A percentile compares a stretch with the other conserved stretches of the same genome.
phyloP scores from a whole-genome alignment of 2,888 invertebrate species.

The Coremacera marginata region DNA sequence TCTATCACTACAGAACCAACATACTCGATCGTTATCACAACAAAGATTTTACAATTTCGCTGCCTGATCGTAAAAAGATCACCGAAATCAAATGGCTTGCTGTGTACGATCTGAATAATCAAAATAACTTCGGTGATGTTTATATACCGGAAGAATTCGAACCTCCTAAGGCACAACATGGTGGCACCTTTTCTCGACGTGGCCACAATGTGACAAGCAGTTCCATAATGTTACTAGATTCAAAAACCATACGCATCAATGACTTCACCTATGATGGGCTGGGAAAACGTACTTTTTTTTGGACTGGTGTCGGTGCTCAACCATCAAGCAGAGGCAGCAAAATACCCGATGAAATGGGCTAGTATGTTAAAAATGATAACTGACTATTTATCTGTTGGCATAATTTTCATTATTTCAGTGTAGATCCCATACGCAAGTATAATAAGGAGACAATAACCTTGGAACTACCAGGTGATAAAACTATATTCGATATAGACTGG shows the following conservation, averaged over 20 bases:
- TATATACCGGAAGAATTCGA: constrained; percentile 92
- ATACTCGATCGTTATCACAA: constrained; percentile 88
- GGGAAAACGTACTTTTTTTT: constrained; percentile 84
- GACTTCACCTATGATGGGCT: constrained; percentile 83
- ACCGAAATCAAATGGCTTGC: constrained; percentile 91
- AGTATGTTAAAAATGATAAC: constrained; percentile 75
- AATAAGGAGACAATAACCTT: constrained; percentile 79
- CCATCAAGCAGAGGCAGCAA: constrained; percentile 84
- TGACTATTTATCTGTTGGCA: background rate
- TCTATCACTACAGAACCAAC: constrained; percentile 76
- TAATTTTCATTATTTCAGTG: constrained; percentile 70
- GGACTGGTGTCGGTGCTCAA: constrained; percentile 90
- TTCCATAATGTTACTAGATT: constrained; percentile 81
- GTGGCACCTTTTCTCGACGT: constrained; percentile 72
- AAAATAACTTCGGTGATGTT: constrained; percentile 91
- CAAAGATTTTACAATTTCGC: constrained; percentile 82
- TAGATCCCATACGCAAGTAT: constrained; percentile 83
- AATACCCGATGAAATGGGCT: constrained; percentile 92
- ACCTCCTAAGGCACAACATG: constrained; percentile 79
- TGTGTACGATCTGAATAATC: constrained; percentile 86
- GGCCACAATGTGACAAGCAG: constrained; percentile 79
- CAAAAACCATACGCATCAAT: constrained; percentile 82
- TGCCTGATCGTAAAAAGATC: constrained; percentile 88
- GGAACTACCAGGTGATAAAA: constrained; percentile 83
- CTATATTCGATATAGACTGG: constrained; percentile 88